Evolutionary conservation across 2,113 vertebrate species (phyloP).

Genomic region (Sphyrna mokarran): DNA sequence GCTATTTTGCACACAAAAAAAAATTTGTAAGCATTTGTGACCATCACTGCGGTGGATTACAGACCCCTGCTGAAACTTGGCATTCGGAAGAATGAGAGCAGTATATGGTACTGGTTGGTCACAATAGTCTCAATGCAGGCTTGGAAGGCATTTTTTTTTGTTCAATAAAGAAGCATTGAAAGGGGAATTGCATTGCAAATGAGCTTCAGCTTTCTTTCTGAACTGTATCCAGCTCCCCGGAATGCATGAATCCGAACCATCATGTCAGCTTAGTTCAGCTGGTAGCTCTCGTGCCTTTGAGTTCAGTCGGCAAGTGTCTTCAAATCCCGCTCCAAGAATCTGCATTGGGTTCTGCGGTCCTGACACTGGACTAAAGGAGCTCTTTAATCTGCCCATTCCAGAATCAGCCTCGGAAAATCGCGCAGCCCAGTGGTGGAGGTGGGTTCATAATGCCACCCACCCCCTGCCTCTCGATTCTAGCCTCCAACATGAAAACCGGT

Average conservation of each 20-base stretch:
- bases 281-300: neutral
- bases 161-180: neutral
- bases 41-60: neutral
- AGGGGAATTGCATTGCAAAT: conserved; percentile 20
- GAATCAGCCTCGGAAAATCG: too few species aligned
- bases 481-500: too few species aligned
- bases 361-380: too few species aligned
- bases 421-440: too few species aligned
- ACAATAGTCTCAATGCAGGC: neutral
- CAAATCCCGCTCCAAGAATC: too few species aligned
- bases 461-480: too few species aligned
- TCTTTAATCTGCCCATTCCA: too few species aligned
- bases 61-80: conserved; percentile 4
- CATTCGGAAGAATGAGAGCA: conserved; percentile 9
- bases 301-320: neutral
- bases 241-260: neutral
- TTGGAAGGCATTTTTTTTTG: conserved; percentile 23
- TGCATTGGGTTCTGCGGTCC: too few species aligned
- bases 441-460: too few species aligned
- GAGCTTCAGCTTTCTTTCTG: neutral
- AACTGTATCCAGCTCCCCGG: neutral
- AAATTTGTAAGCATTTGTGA: neutral
- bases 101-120: neutral
- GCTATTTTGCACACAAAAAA: neutral
- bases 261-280: neutral